These are phyloP conservation scores for Tupiocoris notatus DNA, from an alignment of 2,888 invertebrate genomes.

Conservation along the genomic window DNA sequence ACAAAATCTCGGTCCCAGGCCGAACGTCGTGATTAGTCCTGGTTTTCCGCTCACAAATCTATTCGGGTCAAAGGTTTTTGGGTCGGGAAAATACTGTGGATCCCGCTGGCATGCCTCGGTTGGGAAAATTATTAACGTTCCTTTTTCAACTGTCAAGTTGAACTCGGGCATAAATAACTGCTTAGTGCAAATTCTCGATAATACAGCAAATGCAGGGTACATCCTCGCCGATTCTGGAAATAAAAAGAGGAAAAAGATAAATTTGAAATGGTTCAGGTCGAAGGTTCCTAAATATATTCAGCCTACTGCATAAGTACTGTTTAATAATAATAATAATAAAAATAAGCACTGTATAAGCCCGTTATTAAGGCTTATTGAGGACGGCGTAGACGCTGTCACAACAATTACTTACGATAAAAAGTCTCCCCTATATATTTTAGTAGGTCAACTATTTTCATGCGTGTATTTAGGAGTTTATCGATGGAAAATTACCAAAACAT, in stretches of 20 bases:
- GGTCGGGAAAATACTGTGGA: constrained; percentile 13
- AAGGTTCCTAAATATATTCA: too few relatives aligned
- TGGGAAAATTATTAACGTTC: neutral
- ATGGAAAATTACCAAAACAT: too few relatives aligned
- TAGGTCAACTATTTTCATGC: too few relatives aligned
- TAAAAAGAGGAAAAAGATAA: neutral
- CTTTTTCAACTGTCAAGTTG: neutral
- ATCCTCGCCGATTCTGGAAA: constrained; percentile 18
- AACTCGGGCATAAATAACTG: neutral
- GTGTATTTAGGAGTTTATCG: too few relatives aligned
- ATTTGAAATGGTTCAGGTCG: neutral
- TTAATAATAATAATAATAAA: too few relatives aligned
- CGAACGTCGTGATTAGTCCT: constrained; percentile 7
- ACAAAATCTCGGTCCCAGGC: constrained; percentile 20
- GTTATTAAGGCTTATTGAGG: too few relatives aligned
- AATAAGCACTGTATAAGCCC: too few relatives aligned
- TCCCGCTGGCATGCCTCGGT: neutral
- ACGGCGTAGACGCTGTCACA: too few relatives aligned
- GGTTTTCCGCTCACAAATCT: constrained; percentile 4
- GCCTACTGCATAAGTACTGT: too few relatives aligned
- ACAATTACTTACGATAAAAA: too few relatives aligned
- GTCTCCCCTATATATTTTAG: too few relatives aligned
- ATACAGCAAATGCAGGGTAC: constrained; percentile 21
- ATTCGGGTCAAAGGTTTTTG: constrained; percentile 14
- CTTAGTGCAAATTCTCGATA: constrained; percentile 6